These are phyloP conservation scores for Halocynthia roretzi DNA, from an alignment of 23 tunicate genomes.

Conservation along the genomic window DNA sequence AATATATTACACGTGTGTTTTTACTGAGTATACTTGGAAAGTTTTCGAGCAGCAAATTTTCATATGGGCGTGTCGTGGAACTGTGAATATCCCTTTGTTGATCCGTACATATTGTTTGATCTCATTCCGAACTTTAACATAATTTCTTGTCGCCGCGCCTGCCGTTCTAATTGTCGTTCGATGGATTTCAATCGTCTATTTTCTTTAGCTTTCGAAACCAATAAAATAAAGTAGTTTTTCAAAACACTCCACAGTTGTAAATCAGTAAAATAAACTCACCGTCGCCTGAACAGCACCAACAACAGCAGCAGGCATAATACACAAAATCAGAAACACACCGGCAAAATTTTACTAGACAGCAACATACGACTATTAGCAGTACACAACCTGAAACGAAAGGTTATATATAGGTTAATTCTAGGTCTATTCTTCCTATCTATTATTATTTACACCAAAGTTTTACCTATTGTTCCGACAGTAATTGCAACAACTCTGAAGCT, in stretches of 20 bases:
- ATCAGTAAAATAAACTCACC: conserved; percentile 7
- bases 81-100: conserved; percentile 17
- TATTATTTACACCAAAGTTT: background rate
- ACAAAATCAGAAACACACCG: conserved; percentile 18
- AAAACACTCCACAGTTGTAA: background rate
- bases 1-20: too few relatives aligned
- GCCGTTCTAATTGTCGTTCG: conserved; percentile 15
- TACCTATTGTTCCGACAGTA: background rate
- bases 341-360: conserved; percentile 23
- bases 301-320: conserved; percentile 23
- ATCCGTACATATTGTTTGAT: conserved; percentile 1
- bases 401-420: background rate
- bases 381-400: background rate
- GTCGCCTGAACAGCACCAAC: background rate
- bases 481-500: background rate
- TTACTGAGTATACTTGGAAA: too few relatives aligned
- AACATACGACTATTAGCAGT: conserved; percentile 7
- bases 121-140: conserved; percentile 8
- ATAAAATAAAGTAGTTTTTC: background rate
- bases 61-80: conserved; percentile 10
- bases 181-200: background rate
- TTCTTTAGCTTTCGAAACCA: background rate
- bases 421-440: too few relatives aligned
- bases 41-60: background rate
- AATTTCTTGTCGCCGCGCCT: conserved; percentile 16